A percentile compares a stretch with the other conserved stretches of the same genome.
Evolutionary conservation across 2,113 vertebrate genomes (phyloP).

Genomic region (Camarhynchus parvulus): DNA sequence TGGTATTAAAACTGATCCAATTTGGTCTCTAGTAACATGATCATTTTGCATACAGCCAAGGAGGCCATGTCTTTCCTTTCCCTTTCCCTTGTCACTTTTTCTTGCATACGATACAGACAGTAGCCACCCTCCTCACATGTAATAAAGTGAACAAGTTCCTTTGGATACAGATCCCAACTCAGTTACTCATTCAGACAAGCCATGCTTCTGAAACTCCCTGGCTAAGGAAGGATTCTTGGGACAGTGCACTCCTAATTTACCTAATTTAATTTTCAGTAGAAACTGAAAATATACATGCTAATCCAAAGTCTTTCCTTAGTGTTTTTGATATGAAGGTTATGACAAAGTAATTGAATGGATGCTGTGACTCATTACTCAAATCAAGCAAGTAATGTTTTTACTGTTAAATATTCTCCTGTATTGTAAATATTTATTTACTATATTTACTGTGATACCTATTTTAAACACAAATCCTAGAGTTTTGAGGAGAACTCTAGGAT

Average conservation of each 20-base stretch:
- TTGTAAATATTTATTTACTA: background rate
- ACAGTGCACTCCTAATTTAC: background rate
- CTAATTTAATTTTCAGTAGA: background rate
- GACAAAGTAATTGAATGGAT: background rate
- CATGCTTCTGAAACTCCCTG: background rate
- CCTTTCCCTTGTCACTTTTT: background rate
- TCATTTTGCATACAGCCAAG: background rate
- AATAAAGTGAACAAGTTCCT: background rate
- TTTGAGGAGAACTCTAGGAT: background rate
- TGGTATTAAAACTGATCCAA: rapidly evolving
- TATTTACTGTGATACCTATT: background rate
- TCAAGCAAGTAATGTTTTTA: background rate
- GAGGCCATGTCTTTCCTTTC: background rate
- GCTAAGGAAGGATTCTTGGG: background rate
- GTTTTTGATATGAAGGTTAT: background rate
- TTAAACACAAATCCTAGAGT: background rate
- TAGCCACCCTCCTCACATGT: background rate
- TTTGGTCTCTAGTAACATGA: background rate
- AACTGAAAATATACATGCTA: background rate
- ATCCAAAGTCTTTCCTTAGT: background rate
- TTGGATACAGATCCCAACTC: background rate
- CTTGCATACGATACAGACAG: background rate
- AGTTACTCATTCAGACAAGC: background rate
- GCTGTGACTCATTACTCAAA: background rate
- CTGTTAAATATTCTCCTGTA: background rate